phyloP scores from a whole-genome alignment of 2,888 invertebrate genomes.

The Eristalis intricaria region DNA sequence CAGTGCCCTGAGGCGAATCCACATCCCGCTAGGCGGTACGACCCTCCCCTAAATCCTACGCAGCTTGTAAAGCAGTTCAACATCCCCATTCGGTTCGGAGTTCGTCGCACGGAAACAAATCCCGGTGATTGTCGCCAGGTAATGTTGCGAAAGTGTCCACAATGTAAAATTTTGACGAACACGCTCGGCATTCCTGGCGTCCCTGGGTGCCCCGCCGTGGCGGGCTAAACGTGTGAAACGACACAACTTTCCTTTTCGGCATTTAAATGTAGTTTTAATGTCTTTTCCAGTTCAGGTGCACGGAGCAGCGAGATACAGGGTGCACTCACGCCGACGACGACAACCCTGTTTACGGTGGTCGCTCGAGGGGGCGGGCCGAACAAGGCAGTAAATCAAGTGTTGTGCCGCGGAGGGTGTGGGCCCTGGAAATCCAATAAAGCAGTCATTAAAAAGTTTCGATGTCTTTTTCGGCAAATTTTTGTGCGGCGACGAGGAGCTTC shows the following conservation, averaged over 20 bases:
- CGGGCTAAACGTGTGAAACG: constrained; percentile 50
- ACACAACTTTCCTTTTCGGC: constrained; percentile 70
- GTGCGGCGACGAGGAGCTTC: neutral
- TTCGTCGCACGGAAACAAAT: neutral
- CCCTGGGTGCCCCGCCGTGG: neutral
- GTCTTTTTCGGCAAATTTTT: constrained; percentile 32
- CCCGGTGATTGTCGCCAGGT: constrained; percentile 12
- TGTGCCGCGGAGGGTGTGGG: neutral
- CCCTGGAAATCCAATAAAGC: constrained; percentile 45
- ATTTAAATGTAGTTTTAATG: constrained; percentile 70
- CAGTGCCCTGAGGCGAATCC: constrained; percentile 28
- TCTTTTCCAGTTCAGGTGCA: constrained; percentile 52
- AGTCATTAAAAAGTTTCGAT: constrained; percentile 69
- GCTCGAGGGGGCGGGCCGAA: constrained; percentile 26
- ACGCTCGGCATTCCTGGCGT: constrained; percentile 3
- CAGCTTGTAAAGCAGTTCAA: constrained; percentile 26
- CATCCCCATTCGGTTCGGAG: constrained; percentile 36
- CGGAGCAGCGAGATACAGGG: constrained; percentile 4
- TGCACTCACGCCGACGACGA: constrained; percentile 31
- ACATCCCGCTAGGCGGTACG: too few species aligned
- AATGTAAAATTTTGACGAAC: constrained; percentile 63
- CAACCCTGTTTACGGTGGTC: constrained; percentile 31
- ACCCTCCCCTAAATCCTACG: neutral
- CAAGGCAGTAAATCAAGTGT: constrained; percentile 42
- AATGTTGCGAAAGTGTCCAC: constrained; percentile 52